phyloP scores from a whole-genome alignment of 2,797 vertebrate genomes.

The Chaetodon trifasciatus region DNA sequence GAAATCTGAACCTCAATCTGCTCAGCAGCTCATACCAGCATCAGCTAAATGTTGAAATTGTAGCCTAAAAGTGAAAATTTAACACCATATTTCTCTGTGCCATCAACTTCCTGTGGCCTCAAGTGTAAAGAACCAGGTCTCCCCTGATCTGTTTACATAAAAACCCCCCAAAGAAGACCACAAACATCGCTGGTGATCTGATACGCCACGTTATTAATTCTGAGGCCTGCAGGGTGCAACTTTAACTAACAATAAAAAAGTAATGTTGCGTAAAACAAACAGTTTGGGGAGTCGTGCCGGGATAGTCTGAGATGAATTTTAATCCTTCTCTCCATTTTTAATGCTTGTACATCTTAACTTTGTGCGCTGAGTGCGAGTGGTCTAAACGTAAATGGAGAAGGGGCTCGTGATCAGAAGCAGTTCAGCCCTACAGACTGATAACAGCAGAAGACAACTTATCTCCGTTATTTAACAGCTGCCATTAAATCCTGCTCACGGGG shows the following conservation, averaged over 20 bases:
- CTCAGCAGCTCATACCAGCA: conserved; percentile 1
- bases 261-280: conserved; percentile 49
- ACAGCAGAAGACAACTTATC: conserved; percentile 1
- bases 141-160: conserved; percentile 26
- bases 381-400: neutral
- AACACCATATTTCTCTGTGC: neutral
- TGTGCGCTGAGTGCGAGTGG: neutral
- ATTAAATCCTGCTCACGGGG: conserved; percentile 8
- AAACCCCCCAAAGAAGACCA: conserved; percentile 13
- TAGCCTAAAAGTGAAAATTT: neutral
- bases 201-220: neutral
- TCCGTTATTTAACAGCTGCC: conserved; percentile 22
- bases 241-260: conserved; percentile 26
- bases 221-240: conserved; percentile 35
- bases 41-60: neutral
- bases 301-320: neutral
- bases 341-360: conserved; percentile 7
- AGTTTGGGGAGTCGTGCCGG: conserved; percentile 18
- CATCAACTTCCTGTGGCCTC: conserved; percentile 11
- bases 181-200: conserved; percentile 5
- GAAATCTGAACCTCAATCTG: neutral
- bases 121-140: conserved; percentile 16
- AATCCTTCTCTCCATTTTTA: conserved; percentile 1
- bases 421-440: neutral
- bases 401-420: neutral